A percentile compares a stretch with the other conserved stretches of the same genome.
phyloP scores from a whole-genome alignment of 2,113 vertebrate species.

The Pagrus major region DNA sequence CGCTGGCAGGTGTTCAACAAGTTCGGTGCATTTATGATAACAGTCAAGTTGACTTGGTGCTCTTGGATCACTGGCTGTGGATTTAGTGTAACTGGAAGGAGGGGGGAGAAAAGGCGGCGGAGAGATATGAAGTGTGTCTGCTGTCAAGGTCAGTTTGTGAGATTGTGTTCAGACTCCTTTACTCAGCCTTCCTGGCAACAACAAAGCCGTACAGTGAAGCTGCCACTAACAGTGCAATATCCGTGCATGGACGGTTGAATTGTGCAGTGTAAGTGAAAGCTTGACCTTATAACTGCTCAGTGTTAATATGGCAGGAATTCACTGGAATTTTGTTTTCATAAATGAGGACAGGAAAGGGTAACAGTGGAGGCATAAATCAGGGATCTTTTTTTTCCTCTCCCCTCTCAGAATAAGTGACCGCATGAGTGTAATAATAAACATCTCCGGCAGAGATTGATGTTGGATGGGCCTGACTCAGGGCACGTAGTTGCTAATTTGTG shows the following conservation, averaged over 20 bases:
- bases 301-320: conserved; percentile 74
- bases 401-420: conserved; percentile 68
- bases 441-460: conserved; percentile 72
- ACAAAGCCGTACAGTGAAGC: conserved; percentile 11
- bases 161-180: conserved; percentile 36
- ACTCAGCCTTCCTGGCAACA: conserved; percentile 25
- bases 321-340: conserved; percentile 77
- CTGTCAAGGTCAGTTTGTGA: conserved; percentile 68
- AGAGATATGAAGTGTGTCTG: conserved; percentile 72
- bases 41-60: conserved; percentile 59
- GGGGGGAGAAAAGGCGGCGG: conserved; percentile 1
- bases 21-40: conserved; percentile 63
- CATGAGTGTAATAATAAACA: conserved; percentile 82
- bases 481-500: conserved; percentile 80
- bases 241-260: conserved; percentile 28
- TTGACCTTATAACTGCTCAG: conserved; percentile 73
- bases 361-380: conserved; percentile 80
- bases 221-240: conserved; percentile 15
- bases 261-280: conserved; percentile 73
- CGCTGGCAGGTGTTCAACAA: conserved; percentile 78
- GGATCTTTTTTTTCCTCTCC: conserved; percentile 40
- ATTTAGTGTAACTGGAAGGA: conserved; percentile 53
- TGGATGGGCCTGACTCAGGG: conserved; percentile 80
- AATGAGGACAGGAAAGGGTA: conserved; percentile 76
- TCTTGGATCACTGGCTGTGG: conserved; percentile 60